Base-by-base conservation (phyloP, 2,113 vertebrate species). In the Psettodes erumei region DNA sequence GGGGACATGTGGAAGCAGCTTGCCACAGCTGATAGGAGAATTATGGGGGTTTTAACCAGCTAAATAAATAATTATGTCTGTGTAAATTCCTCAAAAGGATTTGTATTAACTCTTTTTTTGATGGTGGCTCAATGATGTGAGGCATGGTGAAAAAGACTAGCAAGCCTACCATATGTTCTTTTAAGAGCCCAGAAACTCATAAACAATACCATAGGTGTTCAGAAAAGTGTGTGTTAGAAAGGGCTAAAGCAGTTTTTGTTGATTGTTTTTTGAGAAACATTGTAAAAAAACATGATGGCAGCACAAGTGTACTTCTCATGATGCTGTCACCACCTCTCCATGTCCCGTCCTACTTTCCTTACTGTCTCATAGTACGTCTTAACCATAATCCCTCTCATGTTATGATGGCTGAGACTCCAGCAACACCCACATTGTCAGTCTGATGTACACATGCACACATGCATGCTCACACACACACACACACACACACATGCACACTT, bases 11-110 rank as follows among this genome's bases (percentile, higher is more conserved):
- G 84, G 89, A 89, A 88, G 89, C 89, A 90, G 90, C 89, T 91
- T 93, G 89, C 86, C 74, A 66, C 65, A 75, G 89, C 90, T 90
- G 93, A 92, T 91, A 93, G 83, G 75, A 91, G 91, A 89, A 93
- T 93, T 92, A 91, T 89, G 85, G 75, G 87, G 91, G 90, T 82
- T 93, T 93, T 90, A 90, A 89, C 90, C 77, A 87, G 86, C 89
- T 90, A 92, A 93, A 93, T 91, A 91, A 93, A 93, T 92, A 92
- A 93, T 92, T 92, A 92, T 93, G 90, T 92, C 81, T 89, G 87
- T 88, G 84, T 90, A 92, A 91, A 90, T 90, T 92, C 86, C 89
- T 93, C 91, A 89, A 89, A 93, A 91, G 91, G 91, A 93, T 93
- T 91, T 89, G 88, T 91, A 89, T 89, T 89, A 90, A 83, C 76